A percentile compares a stretch with the other conserved stretches of the same genome.
Conservation (phyloP, 2,113 vertebrate species). For the Hemibagrus wyckioides region DNA sequence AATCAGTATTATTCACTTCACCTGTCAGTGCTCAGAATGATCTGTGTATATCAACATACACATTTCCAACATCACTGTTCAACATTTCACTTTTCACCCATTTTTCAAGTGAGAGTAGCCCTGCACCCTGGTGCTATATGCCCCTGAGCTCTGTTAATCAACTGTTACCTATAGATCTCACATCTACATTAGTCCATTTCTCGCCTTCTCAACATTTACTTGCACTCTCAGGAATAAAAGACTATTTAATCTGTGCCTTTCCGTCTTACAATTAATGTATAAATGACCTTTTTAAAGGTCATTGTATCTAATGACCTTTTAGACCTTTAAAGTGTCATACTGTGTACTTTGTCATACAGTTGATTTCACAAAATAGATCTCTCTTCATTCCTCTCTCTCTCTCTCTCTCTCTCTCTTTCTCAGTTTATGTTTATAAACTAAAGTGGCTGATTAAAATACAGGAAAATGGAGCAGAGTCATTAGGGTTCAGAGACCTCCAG, state of each 20-base stretch:
- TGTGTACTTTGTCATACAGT: constrained; percentile 50
- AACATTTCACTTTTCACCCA: neutral
- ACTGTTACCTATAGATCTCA: constrained; percentile 17
- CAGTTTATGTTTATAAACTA: constrained; percentile 64
- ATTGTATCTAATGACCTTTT: neutral
- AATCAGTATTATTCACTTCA: too few species aligned
- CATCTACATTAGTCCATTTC: constrained; percentile 59
- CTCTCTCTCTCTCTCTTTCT: constrained; percentile 39
- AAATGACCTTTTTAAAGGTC: too few species aligned
- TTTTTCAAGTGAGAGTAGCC: neutral
- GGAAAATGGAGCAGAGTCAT: constrained; percentile 61
- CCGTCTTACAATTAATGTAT: too few species aligned
- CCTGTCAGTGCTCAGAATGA: too few species aligned
- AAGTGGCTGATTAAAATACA: constrained; percentile 71
- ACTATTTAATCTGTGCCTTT: neutral
- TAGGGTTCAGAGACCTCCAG: constrained; percentile 53
- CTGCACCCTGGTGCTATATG: constrained; percentile 40
- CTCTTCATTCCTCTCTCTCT: constrained; percentile 11
- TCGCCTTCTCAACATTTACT: constrained; percentile 61
- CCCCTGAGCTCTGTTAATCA: neutral
- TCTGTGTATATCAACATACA: neutral
- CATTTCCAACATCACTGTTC: neutral
- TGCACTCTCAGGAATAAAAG: constrained; percentile 43
- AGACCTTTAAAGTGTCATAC: neutral
- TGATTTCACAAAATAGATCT: constrained; percentile 77